Evolutionary conservation across 2,888 invertebrate species (phyloP), one percentile per base, ranked within the genome.

Genomic region (Conus canariensis): DNA sequence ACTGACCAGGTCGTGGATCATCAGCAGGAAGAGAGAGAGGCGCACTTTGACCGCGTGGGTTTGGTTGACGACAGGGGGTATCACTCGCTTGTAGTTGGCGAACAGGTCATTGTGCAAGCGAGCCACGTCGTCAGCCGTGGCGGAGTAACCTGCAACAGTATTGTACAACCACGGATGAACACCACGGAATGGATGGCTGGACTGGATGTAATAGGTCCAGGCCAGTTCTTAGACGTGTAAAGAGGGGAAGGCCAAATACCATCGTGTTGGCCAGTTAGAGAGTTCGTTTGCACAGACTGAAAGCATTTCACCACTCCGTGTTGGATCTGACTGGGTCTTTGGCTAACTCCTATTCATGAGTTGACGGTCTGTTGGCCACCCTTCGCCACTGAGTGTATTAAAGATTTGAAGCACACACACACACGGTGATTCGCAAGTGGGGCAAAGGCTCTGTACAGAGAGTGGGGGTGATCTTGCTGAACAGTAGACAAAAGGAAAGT

Each of bases 1-100:
- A 91, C 92, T 90, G 89, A 94, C 93, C 93, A 94, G 59, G 86
- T 93, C 93, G 88, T 93, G 93, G 30, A 94, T 94, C 93, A 94
- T 94, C n/a, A 94, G 92, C n/a, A 94, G 93, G 87, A 93, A 93
- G 83, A 94, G 91, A 0, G 93, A 93, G 64, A 94, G 91, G 30
- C 92, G 91, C 64, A 93, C 93, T 19, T 91, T 90, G 30, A 94
- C 92, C 0, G 93, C 93, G 60, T 94, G 91, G 10, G 92, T 90
- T 88, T 94, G 94, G 77, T 94, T 93, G 83, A 90, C 90, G 14
- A 94, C 94, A 25, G 94, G 94, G n/a, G 93, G 92, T 80, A 94
- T 92, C 56, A 91, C 92, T 85, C 93, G 91, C 70, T 67, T 86
- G 86, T 86, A 86, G 86, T 86, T 86, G 64, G 25, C 14, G 67